These are phyloP conservation scores for Triplophysa tibetana DNA, from an alignment of 2,113 vertebrate species.

Conservation along the genomic window DNA sequence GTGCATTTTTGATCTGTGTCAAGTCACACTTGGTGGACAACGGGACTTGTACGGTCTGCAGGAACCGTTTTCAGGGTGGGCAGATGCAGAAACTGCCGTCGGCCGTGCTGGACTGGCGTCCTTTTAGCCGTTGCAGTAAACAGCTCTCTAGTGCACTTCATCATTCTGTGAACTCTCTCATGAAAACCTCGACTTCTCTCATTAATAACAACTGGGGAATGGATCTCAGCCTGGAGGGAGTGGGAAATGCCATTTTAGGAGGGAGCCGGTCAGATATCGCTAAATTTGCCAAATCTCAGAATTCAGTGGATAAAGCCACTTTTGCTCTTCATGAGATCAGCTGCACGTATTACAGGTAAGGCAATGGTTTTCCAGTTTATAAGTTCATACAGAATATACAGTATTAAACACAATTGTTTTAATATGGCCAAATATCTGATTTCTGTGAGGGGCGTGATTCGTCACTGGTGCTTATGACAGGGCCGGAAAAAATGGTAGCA, in stretches of 20 bases:
- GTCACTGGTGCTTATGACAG: too few relatives aligned
- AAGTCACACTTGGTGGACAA: constrained; percentile 68
- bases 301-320: constrained; percentile 74
- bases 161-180: constrained; percentile 72
- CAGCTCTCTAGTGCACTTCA: constrained; percentile 72
- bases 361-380: not conserved
- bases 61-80: constrained; percentile 68
- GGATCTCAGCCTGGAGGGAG: constrained; percentile 62
- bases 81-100: constrained; percentile 71
- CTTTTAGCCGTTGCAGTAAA: constrained; percentile 70
- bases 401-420: too few relatives aligned
- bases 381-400: not conserved
- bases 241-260: constrained; percentile 64
- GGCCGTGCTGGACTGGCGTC: constrained; percentile 73
- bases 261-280: constrained; percentile 74
- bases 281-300: constrained; percentile 70
- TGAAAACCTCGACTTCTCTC: constrained; percentile 68
- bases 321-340: constrained; percentile 75
- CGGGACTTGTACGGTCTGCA: constrained; percentile 71
- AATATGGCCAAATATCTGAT: too few relatives aligned
- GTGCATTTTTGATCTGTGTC: constrained; percentile 76
- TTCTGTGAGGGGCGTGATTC: too few relatives aligned
- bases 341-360: constrained; percentile 76
- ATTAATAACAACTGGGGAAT: constrained; percentile 72
- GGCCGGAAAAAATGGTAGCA: too few relatives aligned